Percentiles rank a stretch among this genome's conserved stretches.
These are phyloP conservation scores for Pseudochromis fuscus DNA, from an alignment of 2,797 vertebrate genomes.

Conservation along the genomic window DNA sequence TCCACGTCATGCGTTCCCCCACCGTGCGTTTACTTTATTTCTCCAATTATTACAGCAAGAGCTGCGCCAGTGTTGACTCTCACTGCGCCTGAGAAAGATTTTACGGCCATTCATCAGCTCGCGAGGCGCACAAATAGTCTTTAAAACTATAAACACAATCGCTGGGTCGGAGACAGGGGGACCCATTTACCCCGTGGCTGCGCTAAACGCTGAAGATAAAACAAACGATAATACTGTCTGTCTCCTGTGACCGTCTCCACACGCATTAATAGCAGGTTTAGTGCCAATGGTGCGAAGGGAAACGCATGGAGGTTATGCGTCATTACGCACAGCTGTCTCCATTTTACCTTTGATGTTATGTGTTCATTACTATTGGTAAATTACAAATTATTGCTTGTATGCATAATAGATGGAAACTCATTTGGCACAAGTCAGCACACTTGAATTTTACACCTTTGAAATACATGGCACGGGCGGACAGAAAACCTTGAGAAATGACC, in stretches of 20 bases:
- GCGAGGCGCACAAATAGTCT: conserved; percentile 92
- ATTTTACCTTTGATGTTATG: conserved; percentile 31
- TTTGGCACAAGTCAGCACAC: not conserved
- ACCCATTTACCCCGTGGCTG: conserved; percentile 94
- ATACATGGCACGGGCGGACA: not conserved
- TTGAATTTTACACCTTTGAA: not conserved
- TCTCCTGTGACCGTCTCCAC: conserved; percentile 93
- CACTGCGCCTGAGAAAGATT: conserved; percentile 90
- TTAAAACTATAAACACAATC: conserved; percentile 97
- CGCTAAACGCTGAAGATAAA: conserved; percentile 97
- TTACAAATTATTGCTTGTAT: not conserved
- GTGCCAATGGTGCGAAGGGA: conserved; percentile 81
- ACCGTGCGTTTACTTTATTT: conserved; percentile 93
- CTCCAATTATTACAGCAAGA: conserved; percentile 92
- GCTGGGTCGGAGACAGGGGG: conserved; percentile 89
- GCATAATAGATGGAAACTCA: not conserved
- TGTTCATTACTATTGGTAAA: conserved; percentile 28
- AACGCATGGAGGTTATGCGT: conserved; percentile 48
- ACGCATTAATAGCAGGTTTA: conserved; percentile 93
- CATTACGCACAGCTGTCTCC: conserved; percentile 57
- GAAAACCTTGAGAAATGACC: not conserved
- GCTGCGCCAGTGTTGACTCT: conserved; percentile 92
- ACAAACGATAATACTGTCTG: conserved; percentile 97
- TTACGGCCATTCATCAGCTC: conserved; percentile 97
- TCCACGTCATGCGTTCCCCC: conserved; percentile 79